Percentiles rank a stretch among this genome's conserved stretches.
phyloP scores from a whole-genome alignment of 2,888 invertebrate species.

The Meiosimyza decipiens region DNA sequence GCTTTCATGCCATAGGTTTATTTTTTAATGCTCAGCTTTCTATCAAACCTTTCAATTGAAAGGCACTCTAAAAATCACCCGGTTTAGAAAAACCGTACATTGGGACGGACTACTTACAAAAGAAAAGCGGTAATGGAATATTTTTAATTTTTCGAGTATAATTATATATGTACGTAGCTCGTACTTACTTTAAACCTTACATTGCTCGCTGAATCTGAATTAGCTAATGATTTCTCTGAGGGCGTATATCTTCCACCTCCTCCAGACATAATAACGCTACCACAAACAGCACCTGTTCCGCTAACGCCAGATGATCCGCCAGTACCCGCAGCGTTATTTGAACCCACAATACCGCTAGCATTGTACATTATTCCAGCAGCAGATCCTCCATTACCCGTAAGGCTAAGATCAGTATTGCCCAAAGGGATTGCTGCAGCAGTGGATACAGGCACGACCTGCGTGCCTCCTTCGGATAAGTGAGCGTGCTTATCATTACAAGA shows the following conservation, averaged over 20 bases:
- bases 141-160: neutral
- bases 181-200: constrained; percentile 65
- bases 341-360: constrained; percentile 2
- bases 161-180: too few species aligned
- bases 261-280: constrained; percentile 30
- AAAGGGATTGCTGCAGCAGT: constrained; percentile 34
- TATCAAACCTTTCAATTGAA: too few species aligned
- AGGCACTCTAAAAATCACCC: too few species aligned
- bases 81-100: too few species aligned
- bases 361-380: constrained; percentile 12
- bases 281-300: constrained; percentile 35
- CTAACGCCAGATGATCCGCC: constrained; percentile 24
- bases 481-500: constrained; percentile 83
- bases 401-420: constrained; percentile 21
- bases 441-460: constrained; percentile 49
- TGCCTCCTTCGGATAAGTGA: constrained; percentile 67
- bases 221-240: constrained; percentile 64
- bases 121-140: too few species aligned
- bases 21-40: too few species aligned
- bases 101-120: too few species aligned
- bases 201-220: constrained; percentile 64
- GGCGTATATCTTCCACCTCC: constrained; percentile 61
- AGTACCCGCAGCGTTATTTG: neutral
- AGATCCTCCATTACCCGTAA: constrained; percentile 22
- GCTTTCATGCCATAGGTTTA: too few species aligned